Evolutionary conservation across 2,113 vertebrate species (phyloP), one percentile per base, ranked within the genome.

Genomic region (Ochotona princeps): DNA sequence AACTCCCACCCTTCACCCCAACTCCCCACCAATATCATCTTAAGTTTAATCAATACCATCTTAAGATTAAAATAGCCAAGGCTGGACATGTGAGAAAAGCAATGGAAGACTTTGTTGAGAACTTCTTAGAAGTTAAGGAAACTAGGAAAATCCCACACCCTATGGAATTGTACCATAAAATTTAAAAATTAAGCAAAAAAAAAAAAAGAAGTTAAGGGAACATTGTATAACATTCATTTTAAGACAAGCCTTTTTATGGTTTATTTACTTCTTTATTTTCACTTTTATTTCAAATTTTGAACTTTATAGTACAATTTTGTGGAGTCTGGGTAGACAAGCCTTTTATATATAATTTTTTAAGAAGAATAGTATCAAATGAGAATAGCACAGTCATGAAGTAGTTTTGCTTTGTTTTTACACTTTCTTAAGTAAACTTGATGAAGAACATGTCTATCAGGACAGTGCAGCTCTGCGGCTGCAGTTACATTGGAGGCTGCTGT

Each of bases 351-450:
- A 44, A 44, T 44, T 81, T 86, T 80, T 38, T 78, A 87, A 94
- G 87, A 72, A 84, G 93, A 92, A 92, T 21, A 85, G 85, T 75
- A 32, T 12, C 63, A 83, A 96, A 89, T 54, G 93, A 92, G 32
- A 30, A 92, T 79, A 87, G 88, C 54, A 75, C 85, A 93, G 67
- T 83, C 91, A 80, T 14, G 32, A 87, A 17, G 61, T 49, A 80
- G 23, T 79, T 85, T 73, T 17, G 20, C 54, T 70, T 57, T 44
- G 38, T 44, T 47, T 69, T 84, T 69, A 70, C 17, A 79, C 67
- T 87, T 90, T 76, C 21, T 63, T 86, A 92, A 83, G 85, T 86
- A 96, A 91, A 66, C 81, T 69, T 9, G 89, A 82, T 60, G 26
- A 54, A 67, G 35, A 78, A 73, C 57, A 70, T 84, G 87, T 87